phyloP scores from a whole-genome alignment of 2,888 invertebrate species.

The Hoplodrina blanda region DNA sequence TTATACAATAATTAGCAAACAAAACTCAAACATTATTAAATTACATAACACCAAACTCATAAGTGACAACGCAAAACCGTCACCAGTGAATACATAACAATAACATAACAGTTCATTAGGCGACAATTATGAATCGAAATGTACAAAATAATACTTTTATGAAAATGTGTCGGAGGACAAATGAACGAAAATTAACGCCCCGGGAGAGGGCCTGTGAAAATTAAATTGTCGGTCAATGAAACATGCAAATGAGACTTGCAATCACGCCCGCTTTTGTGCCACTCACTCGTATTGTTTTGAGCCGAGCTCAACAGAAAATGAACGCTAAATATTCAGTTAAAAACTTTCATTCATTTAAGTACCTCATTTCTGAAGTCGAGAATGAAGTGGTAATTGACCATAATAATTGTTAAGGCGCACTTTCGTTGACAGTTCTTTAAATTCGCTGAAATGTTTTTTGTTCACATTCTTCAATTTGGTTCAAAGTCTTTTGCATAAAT shows the following conservation, averaged over 20 bases:
- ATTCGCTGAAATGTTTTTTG: conserved; percentile 49
- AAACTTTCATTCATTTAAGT: conserved; percentile 59
- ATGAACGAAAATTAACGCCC: conserved; percentile 77
- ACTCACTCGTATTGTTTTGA: conserved; percentile 77
- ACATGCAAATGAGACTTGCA: conserved; percentile 86
- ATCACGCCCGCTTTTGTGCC: conserved; percentile 83
- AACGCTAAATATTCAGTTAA: conserved; percentile 61
- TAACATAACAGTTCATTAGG: conserved; percentile 65
- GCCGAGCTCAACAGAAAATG: conserved; percentile 61
- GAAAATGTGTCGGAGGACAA: conserved; percentile 70
- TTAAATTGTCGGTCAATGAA: conserved; percentile 87
- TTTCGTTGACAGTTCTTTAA: conserved; percentile 54
- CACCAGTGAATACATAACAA: conserved; percentile 37
- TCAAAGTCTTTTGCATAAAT: conserved; percentile 12
- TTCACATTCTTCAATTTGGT: conserved; percentile 39
- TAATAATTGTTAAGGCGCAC: conserved; percentile 55
- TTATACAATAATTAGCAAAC: no score
- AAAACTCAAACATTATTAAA: no score
- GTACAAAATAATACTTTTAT: conserved; percentile 67
- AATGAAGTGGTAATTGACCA: conserved; percentile 64
- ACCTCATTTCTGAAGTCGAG: conserved; percentile 54
- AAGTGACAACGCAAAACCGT: conserved; percentile 24
- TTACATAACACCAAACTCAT: conserved; percentile 14
- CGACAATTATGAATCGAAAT: conserved; percentile 70
- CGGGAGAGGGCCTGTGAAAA: conserved; percentile 75